Evolutionary conservation across 1,140 invertebrate genomes (phyloP).

Genomic region (Tetramorium simillimum): DNA sequence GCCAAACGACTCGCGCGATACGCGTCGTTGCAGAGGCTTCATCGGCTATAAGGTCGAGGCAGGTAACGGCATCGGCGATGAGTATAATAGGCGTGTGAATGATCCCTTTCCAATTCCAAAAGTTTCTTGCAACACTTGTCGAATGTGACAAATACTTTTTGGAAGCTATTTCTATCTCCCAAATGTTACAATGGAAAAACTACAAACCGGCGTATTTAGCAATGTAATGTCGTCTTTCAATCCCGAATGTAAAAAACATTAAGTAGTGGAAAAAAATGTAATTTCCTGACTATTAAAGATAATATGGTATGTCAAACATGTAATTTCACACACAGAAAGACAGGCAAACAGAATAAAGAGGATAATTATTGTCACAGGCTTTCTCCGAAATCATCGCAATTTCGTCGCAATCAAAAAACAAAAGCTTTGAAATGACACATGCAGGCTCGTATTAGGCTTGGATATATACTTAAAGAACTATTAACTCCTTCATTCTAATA

Average conservation of each 20-base stretch:
- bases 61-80: slow-evolving; percentile 11
- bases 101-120: neutral
- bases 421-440: neutral
- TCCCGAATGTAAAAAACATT: neutral
- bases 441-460: neutral
- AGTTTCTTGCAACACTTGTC: neutral
- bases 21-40: slow-evolving; percentile 4
- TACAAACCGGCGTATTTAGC: neutral
- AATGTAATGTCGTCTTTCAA: neutral
- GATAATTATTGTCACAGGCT: neutral
- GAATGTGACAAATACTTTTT: neutral
- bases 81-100: neutral
- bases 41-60: slow-evolving; percentile 18
- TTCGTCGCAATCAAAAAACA: neutral
- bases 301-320: neutral
- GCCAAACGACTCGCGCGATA: slow-evolving; percentile 29
- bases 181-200: neutral
- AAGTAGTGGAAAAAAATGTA: neutral
- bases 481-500: neutral
- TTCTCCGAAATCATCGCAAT: neutral
- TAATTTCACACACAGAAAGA: neutral
- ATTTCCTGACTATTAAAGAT: neutral
- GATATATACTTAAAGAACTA: neutral
- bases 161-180: neutral
- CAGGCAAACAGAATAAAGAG: neutral